Evolutionary conservation across 1,140 invertebrate species (phyloP).

Genomic region (Pectinophora gossypiella): DNA sequence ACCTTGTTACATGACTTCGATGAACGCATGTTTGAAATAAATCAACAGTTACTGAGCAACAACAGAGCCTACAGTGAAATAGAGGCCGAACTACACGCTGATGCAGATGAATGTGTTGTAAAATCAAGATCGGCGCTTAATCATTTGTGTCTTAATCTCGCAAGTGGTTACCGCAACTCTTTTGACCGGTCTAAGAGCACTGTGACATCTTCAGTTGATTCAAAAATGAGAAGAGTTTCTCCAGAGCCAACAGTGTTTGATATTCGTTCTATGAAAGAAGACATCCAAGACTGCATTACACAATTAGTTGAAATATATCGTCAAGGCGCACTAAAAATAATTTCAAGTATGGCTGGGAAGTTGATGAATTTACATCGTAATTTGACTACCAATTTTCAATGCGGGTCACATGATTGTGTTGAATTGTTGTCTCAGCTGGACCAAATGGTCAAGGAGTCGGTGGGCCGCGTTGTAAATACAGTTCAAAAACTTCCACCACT

Average conservation of each 20-base stretch:
- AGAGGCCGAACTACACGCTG: conserved; percentile 35
- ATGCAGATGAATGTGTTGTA: conserved; percentile 35
- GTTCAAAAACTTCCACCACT: too few relatives aligned
- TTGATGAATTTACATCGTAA: neutral
- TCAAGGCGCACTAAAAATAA: neutral
- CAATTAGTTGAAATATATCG: neutral
- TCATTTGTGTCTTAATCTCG: conserved; percentile 34
- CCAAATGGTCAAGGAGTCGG: too few relatives aligned
- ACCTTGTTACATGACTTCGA: conserved; percentile 52
- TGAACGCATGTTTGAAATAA: conserved; percentile 48
- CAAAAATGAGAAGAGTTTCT: too few relatives aligned
- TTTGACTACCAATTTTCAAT: too few relatives aligned
- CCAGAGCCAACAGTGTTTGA: neutral
- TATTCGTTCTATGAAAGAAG: neutral
- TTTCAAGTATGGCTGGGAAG: neutral
- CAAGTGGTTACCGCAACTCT: neutral
- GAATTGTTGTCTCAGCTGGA: too few relatives aligned
- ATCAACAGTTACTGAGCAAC: conserved; percentile 58
- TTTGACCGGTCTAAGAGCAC: too few relatives aligned
- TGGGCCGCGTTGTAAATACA: too few relatives aligned
- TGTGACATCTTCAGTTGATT: too few relatives aligned
- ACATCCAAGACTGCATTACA: neutral
- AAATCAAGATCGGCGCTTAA: conserved; percentile 37
- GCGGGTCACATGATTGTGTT: too few relatives aligned
- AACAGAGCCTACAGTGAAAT: conserved; percentile 41